phyloP scores from a whole-genome alignment of 1,140 invertebrate genomes.

The Holotrichia oblita region DNA sequence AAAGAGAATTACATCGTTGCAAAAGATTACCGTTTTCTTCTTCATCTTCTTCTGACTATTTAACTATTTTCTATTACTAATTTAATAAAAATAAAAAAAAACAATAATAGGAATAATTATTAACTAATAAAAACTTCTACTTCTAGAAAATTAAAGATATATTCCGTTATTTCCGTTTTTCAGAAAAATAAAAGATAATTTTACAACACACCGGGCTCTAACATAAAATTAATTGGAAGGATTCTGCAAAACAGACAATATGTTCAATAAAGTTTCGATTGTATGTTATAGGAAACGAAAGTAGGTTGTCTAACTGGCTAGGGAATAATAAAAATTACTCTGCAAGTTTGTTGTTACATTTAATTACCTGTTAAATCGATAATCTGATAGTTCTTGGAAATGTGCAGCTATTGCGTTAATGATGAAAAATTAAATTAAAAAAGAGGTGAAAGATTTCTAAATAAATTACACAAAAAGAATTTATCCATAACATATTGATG shows the following conservation, averaged over 20 bases:
- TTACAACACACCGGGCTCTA: too few species aligned
- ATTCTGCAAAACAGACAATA: not conserved
- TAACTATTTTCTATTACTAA: too few species aligned
- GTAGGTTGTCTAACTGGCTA: not conserved
- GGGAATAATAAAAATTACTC: not conserved
- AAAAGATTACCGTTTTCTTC: conserved; percentile 2
- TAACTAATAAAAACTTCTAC: too few species aligned
- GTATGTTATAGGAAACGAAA: not conserved
- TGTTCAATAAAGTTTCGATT: conserved; percentile 2
- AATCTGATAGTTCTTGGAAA: not conserved
- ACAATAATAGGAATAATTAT: too few species aligned
- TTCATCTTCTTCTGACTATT: too few species aligned
- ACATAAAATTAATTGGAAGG: not conserved
- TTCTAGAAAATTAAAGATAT: too few species aligned
- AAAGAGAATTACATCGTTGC: not conserved
- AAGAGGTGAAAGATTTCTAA: not conserved
- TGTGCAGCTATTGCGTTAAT: not conserved
- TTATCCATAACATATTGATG: too few species aligned
- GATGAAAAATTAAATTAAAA: not conserved
- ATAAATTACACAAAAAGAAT: too few species aligned
- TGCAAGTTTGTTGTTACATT: not conserved
- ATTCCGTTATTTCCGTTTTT: too few species aligned
- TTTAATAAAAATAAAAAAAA: too few species aligned
- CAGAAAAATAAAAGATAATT: too few species aligned
- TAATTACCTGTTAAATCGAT: conserved; percentile 17